phyloP scores from a whole-genome alignment of 2,797 vertebrate species.

The Phrynocephalus vlangalii region DNA sequence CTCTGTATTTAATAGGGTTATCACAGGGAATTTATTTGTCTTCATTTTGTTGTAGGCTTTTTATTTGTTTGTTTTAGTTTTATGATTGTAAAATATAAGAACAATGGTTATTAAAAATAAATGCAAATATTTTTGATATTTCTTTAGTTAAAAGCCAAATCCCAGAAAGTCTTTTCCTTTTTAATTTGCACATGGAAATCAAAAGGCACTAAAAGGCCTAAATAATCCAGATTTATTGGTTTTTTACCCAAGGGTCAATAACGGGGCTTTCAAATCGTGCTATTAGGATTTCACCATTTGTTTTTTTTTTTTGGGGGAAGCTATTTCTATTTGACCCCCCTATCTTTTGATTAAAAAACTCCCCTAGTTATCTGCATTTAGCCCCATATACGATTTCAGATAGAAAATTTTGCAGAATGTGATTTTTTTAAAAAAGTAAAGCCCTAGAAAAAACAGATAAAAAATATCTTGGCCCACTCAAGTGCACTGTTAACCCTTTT shows the following conservation, averaged over 20 bases:
- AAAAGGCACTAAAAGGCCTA: not conserved
- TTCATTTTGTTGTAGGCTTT: no score
- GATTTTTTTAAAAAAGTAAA: not conserved
- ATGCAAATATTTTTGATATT: not conserved
- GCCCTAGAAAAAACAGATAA: not conserved
- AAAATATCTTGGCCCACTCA: not conserved
- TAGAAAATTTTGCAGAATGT: not conserved
- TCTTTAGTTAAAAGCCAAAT: not conserved
- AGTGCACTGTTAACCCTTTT: not conserved
- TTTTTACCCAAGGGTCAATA: not conserved
- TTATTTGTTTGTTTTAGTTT: not conserved
- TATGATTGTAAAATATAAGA: not conserved
- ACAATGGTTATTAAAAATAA: not conserved
- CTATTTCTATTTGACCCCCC: not conserved
- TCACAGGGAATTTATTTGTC: not conserved
- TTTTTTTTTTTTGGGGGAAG: not conserved
- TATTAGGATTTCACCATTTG: not conserved
- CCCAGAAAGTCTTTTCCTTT: not conserved
- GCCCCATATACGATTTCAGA: not conserved
- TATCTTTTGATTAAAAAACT: not conserved
- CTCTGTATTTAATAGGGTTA: not conserved
- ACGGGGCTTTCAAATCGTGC: not conserved
- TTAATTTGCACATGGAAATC: not conserved
- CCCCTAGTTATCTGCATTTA: not conserved
- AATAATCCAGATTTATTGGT: not conserved